A percentile compares a stretch with the other conserved stretches of the same genome.
These are phyloP conservation scores for Xiphophorus birchmanni DNA, from an alignment of 2,797 vertebrate genomes.

Conservation along the genomic window DNA sequence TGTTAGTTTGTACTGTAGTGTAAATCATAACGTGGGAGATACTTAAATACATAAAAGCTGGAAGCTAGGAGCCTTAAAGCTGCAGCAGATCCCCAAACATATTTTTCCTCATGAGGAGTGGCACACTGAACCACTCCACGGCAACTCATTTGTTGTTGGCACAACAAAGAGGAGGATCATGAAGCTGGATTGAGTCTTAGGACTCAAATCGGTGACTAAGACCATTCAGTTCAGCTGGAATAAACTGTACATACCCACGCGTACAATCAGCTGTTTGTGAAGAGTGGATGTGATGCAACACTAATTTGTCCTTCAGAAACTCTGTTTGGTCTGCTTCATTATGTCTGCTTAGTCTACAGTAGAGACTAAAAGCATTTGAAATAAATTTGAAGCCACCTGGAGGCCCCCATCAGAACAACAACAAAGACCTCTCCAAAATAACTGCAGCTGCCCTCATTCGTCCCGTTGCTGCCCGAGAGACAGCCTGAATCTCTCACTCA, in stretches of 20 bases:
- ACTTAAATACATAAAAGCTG: slow-evolving; percentile 25
- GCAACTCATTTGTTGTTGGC: slow-evolving; percentile 66
- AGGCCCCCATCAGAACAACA: slow-evolving; percentile 50
- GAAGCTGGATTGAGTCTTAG: slow-evolving; percentile 25
- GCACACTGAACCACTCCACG: slow-evolving; percentile 59
- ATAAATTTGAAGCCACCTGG: slow-evolving; percentile 45
- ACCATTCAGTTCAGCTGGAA: slow-evolving; percentile 37
- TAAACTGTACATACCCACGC: not conserved
- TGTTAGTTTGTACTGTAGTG: not conserved
- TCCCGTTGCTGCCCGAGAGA: slow-evolving; percentile 52
- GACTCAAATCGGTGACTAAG: slow-evolving; percentile 34
- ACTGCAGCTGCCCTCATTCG: slow-evolving; percentile 75
- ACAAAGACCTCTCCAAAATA: slow-evolving; percentile 77
- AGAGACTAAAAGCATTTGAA: slow-evolving; percentile 6
- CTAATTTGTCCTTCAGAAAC: slow-evolving; percentile 3
- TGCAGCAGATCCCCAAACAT: slow-evolving; percentile 22
- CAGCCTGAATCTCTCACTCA: slow-evolving; percentile 17
- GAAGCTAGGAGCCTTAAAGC: slow-evolving; percentile 20
- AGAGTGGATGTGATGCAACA: slow-evolving; percentile 2
- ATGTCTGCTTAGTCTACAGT: slow-evolving; percentile 13
- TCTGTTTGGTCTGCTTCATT: slow-evolving; percentile 19
- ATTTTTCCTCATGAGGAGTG: slow-evolving; percentile 62
- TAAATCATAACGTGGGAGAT: not conserved
- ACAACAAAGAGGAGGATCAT: slow-evolving; percentile 61
- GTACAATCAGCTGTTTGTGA: slow-evolving; percentile 26